Conservation (phyloP, 2,888 invertebrate species). For the Achlya flavicornis region DNA sequence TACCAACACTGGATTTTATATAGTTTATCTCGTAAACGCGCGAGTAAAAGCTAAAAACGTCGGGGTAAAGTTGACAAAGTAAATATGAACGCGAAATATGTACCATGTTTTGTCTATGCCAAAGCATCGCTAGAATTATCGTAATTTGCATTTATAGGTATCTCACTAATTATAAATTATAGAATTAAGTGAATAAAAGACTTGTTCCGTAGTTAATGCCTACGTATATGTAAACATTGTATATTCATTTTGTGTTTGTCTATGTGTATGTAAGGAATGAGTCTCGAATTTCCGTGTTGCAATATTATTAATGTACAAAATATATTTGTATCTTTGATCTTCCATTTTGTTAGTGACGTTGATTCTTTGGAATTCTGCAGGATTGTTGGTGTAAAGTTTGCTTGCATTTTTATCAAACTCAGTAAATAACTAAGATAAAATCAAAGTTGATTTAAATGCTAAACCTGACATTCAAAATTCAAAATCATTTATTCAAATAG, state of each 20-base stretch:
- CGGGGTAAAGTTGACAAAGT: not conserved
- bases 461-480: too few relatives aligned
- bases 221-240: slow-evolving; percentile 50
- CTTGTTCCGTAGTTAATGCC: slow-evolving; percentile 76
- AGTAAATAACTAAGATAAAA: not conserved
- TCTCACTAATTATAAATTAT: slow-evolving; percentile 80
- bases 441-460: too few relatives aligned
- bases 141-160: slow-evolving; percentile 83
- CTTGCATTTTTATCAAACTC: not conserved
- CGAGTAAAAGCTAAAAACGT: not conserved
- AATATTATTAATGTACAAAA: slow-evolving; percentile 16
- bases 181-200: slow-evolving; percentile 78
- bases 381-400: not conserved
- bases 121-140: slow-evolving; percentile 83
- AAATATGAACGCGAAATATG: slow-evolving; percentile 17
- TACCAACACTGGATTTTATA: not conserved
- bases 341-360: slow-evolving; percentile 3
- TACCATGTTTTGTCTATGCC: slow-evolving; percentile 84
- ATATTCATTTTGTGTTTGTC: slow-evolving; percentile 67
- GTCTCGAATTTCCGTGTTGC: slow-evolving; percentile 63
- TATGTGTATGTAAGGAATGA: slow-evolving; percentile 64
- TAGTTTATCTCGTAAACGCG: not conserved
- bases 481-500: too few relatives aligned
- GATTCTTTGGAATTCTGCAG: not conserved
- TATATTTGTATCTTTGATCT: slow-evolving; percentile 6